phyloP scores from a whole-genome alignment of 2,113 vertebrate species.

The Anser brachyrhynchus region DNA sequence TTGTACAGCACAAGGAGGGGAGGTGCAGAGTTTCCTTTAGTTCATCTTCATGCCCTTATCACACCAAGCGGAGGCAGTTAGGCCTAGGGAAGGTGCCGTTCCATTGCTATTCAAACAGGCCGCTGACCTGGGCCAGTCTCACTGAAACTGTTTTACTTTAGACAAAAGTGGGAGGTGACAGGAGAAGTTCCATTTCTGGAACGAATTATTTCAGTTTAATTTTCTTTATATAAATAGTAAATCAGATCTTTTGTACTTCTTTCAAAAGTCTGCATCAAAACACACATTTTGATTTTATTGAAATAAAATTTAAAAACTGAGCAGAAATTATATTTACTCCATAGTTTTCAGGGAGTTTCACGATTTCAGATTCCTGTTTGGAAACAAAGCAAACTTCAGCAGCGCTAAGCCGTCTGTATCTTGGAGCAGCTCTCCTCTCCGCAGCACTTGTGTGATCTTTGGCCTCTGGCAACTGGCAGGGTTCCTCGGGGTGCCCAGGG shows the following conservation, averaged over 20 bases:
- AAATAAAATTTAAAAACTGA: background rate
- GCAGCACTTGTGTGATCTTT: slow-evolving; percentile 1
- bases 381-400: slow-evolving; percentile 1
- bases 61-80: background rate
- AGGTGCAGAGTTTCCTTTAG: background rate
- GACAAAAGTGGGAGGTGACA: background rate
- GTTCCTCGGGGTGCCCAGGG: background rate
- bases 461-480: slow-evolving; percentile 14
- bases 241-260: background rate
- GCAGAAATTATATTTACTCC: background rate
- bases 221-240: background rate
- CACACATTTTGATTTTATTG: background rate
- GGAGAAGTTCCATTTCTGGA: background rate
- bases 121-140: background rate
- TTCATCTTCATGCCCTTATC: background rate
- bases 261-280: background rate
- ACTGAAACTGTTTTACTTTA: background rate
- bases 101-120: background rate
- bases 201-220: background rate
- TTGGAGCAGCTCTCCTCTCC: background rate
- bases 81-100: background rate
- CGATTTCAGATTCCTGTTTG: background rate
- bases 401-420: background rate
- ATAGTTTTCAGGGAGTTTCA: background rate
- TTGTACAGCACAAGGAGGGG: background rate